Percentiles rank a stretch among this genome's conserved stretches.
Conservation (phyloP, 35 echinoderm and acorn worm species). For the Amphiura filiformis region DNA sequence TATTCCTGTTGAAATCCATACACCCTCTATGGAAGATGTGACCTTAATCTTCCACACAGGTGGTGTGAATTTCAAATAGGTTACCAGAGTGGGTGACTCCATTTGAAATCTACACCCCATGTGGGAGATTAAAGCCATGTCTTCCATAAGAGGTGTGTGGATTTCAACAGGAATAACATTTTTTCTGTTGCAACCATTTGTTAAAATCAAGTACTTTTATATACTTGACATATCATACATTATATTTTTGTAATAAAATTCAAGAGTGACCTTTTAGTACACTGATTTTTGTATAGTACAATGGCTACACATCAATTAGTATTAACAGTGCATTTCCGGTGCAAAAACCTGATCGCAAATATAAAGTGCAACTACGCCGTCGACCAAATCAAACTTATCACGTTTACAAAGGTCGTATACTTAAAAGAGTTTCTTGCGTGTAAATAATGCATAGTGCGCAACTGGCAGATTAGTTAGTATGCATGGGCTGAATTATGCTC, state of each 20-base stretch:
- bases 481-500: too few relatives aligned
- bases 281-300: slow-evolving; percentile 8
- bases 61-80: too few relatives aligned
- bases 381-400: background rate
- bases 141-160: too few relatives aligned
- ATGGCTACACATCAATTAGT: background rate
- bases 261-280: background rate
- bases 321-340: background rate
- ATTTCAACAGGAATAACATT: too few relatives aligned
- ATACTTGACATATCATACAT: slow-evolving; percentile 3
- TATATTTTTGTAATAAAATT: slow-evolving; percentile 16
- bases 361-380: background rate
- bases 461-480: background rate
- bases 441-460: background rate
- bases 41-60: too few relatives aligned
- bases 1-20: too few relatives aligned
- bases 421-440: background rate
- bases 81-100: too few relatives aligned
- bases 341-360: background rate
- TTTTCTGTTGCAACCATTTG: background rate
- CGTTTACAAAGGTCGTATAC: background rate
- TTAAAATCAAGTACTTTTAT: background rate
- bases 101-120: too few relatives aligned
- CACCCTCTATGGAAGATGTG: too few relatives aligned
- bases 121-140: too few relatives aligned